Base-by-base conservation (phyloP, 2,113 vertebrate species). In the Brachirus orientalis region DNA sequence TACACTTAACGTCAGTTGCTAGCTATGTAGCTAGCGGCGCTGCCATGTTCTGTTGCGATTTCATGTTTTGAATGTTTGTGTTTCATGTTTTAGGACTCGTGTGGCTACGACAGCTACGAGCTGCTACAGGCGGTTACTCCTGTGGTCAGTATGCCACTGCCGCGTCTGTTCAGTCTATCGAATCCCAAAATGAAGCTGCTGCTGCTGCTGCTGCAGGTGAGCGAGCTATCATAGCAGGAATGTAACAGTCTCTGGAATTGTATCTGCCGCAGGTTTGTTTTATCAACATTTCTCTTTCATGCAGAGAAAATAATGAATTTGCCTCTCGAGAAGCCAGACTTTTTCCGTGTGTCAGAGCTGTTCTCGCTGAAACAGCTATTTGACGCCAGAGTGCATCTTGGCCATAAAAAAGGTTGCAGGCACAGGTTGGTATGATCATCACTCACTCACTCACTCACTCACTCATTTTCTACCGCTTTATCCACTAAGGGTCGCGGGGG, bases 381-480 rank as follows among this genome's bases (percentile, higher is more conserved):
- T 9, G 82, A 97, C 0, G 95, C 98, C 44, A 92, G 95, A 0
- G 96, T 98, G 20, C 97, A 99, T 76, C 92, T 98, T 19, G 98
- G 97, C 1, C 98, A 99, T 78, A 99, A 98, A 48, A 95, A 92
- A 1, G 94, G 94, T 2, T 97, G 96, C 75, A 93, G 98, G 6
- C 95, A 99, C 87, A 94, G 95, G 98, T 98, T 60, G 37, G 83
- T 74, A 1, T 45, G 11, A 28, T 10, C 40, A 33, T 20, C n/a
- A n/a, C n/a, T n/a, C n/a, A n/a, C n/a, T n/a, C n/a, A n/a, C n/a
- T n/a, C n/a, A n/a, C n/a, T n/a, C n/a, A n/a, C n/a, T n/a, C n/a
- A n/a, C n/a, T n/a, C n/a, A n/a, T n/a, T n/a, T n/a, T n/a, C n/a
- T n/a, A n/a, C n/a, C n/a, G n/a, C n/a, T n/a, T n/a, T n/a, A n/a